Conservation (phyloP, 2,113 vertebrate genomes). For the Neodon shergylaensis region DNA sequence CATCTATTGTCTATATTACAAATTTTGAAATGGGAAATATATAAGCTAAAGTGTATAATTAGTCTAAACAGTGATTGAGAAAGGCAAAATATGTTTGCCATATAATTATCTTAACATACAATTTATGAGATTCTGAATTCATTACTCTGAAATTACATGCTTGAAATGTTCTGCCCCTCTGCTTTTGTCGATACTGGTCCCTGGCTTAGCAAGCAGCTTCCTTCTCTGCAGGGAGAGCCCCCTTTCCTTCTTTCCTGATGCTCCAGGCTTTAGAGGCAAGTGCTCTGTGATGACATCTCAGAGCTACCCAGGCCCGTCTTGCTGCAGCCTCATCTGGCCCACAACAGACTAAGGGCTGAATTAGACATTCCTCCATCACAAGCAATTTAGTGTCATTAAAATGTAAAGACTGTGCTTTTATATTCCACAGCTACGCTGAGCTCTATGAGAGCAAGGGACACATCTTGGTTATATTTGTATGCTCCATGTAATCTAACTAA, state of each 20-base stretch:
- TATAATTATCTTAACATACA: background rate
- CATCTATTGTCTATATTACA: background rate
- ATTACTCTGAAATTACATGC: background rate
- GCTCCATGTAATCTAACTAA: background rate
- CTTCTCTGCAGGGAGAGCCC: too few species aligned
- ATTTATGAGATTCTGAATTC: background rate
- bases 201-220: background rate
- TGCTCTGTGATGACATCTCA: background rate
- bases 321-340: background rate
- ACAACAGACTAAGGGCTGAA: background rate
- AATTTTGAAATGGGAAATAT: background rate
- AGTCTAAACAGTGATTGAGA: conserved; percentile 6
- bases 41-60: background rate
- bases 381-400: background rate
- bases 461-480: background rate
- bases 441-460: background rate
- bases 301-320: too few species aligned
- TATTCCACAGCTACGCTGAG: background rate
- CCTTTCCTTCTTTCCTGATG: background rate
- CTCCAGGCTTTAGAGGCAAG: background rate
- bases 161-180: background rate
- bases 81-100: background rate
- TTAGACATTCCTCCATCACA: background rate
- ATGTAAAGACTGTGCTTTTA: conserved; percentile 11
- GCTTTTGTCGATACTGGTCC: background rate